Conservation (phyloP, 2,113 vertebrate genomes). For the Microtus pennsylvanicus region DNA sequence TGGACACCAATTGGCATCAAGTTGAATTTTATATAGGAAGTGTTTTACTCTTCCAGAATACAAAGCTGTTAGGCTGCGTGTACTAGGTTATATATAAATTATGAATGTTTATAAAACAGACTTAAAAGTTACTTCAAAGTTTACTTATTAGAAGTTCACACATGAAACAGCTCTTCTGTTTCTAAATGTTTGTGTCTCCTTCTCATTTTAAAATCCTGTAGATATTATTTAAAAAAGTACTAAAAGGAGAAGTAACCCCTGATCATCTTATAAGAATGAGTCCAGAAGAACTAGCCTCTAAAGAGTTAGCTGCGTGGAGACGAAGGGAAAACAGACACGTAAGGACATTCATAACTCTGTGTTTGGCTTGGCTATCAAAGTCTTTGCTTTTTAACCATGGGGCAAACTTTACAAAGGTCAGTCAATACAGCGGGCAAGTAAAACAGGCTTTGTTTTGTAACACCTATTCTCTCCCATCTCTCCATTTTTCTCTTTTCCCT, state of each 20-base stretch:
- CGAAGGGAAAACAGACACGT: slow-evolving; percentile 98
- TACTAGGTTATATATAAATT: slow-evolving; percentile 20
- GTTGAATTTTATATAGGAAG: background rate
- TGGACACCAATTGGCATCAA: background rate
- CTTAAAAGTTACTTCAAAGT: slow-evolving; percentile 24
- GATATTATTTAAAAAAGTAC: slow-evolving; percentile 97
- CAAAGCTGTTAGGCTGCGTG: slow-evolving; percentile 9
- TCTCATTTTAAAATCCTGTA: slow-evolving; percentile 80
- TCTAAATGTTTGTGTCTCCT: slow-evolving; percentile 28
- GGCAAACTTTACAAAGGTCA: too few relatives aligned
- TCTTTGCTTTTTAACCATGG: background rate
- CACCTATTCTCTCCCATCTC: background rate
- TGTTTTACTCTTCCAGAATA: slow-evolving; percentile 40
- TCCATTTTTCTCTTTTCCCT: too few relatives aligned
- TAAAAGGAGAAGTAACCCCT: slow-evolving; percentile 97
- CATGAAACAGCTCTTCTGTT: background rate
- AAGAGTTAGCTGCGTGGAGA: slow-evolving; percentile 98
- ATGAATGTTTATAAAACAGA: slow-evolving; percentile 34
- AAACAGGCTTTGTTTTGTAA: background rate
- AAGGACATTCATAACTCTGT: slow-evolving; percentile 79
- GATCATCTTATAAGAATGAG: slow-evolving; percentile 97
- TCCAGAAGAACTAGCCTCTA: slow-evolving; percentile 98
- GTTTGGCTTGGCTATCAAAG: slow-evolving; percentile 31
- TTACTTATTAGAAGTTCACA: slow-evolving; percentile 40
- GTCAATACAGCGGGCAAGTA: background rate